phyloP scores from a whole-genome alignment of 92 coral and sea anemone species.

The Desmophyllum pertusum region DNA sequence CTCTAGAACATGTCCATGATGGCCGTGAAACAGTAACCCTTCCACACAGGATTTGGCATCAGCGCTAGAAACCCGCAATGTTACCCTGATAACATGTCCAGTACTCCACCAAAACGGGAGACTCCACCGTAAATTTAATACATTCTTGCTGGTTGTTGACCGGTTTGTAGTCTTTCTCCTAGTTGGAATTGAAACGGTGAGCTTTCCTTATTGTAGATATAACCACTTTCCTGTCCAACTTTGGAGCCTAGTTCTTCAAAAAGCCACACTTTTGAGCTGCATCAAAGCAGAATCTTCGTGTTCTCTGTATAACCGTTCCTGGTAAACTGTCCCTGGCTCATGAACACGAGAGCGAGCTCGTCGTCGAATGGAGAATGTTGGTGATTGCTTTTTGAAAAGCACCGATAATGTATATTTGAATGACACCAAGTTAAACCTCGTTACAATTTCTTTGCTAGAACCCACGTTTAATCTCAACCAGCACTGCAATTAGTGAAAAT shows the following conservation, averaged over 20 bases:
- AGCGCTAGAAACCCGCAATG: neutral
- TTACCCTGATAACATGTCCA: neutral
- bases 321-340: neutral
- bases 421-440: neutral
- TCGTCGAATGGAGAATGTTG: neutral
- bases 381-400: neutral
- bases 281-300: neutral
- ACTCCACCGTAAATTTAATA: neutral
- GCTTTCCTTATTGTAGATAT: neutral
- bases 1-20: neutral
- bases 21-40: neutral
- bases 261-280: neutral
- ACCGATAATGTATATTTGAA: neutral
- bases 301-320: neutral
- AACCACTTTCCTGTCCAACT: neutral
- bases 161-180: conserved; percentile 14
- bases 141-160: neutral
- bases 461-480: too few relatives aligned
- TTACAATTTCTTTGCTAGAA: neutral
- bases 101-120: neutral
- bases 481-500: neutral
- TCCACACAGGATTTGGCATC: conserved; percentile 12
- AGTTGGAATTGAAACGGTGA: neutral
- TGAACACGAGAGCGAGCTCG: neutral
- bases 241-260: neutral